Conservation (phyloP, 2,888 invertebrate species). For the Tachina grossa region DNA sequence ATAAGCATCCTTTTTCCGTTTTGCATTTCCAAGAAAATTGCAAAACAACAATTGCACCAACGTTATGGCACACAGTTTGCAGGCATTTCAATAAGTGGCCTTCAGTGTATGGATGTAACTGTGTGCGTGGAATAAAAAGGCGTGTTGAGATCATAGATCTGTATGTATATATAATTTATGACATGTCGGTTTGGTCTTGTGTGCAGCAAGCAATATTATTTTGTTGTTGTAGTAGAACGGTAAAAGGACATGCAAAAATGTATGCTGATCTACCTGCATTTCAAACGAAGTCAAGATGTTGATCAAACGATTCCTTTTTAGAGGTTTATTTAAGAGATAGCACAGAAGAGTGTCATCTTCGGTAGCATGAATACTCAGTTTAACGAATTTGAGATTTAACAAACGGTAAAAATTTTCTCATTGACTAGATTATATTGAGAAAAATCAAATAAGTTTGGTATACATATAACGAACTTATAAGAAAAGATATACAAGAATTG, state of each 20-base stretch:
- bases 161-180: slow-evolving; percentile 79
- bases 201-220: neutral
- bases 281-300: slow-evolving; percentile 62
- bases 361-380: too few species aligned
- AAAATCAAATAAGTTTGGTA: too few species aligned
- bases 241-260: slow-evolving; percentile 23
- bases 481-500: too few species aligned
- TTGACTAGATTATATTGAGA: too few species aligned
- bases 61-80: neutral
- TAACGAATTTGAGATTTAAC: too few species aligned
- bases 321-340: neutral
- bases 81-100: slow-evolving; percentile 27
- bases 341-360: neutral
- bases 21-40: slow-evolving; percentile 56
- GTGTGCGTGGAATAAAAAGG: slow-evolving; percentile 48
- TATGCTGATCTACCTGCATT: slow-evolving; percentile 42
- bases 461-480: too few species aligned
- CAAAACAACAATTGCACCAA: slow-evolving; percentile 42
- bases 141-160: slow-evolving; percentile 75
- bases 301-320: slow-evolving; percentile 41
- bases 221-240: neutral
- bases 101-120: slow-evolving; percentile 21
- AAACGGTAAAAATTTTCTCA: too few species aligned
- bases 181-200: slow-evolving; percentile 29
- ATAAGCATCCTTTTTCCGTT: slow-evolving; percentile 54